Evolutionary conservation across 2,888 invertebrate genomes (phyloP).

Genomic region (Frankliniella intonsa): DNA sequence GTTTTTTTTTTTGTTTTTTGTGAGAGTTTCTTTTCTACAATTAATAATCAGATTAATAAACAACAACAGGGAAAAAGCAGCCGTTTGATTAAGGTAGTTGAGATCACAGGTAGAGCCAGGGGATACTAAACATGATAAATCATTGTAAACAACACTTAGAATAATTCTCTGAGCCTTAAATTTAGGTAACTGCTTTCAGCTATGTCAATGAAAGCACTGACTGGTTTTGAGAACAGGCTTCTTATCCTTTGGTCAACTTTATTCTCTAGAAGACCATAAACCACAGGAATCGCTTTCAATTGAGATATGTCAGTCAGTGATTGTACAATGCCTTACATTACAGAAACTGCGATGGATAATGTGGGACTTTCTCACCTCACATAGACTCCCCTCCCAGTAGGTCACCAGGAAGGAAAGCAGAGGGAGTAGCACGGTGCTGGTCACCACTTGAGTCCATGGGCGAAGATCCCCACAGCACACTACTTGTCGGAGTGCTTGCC

Average conservation of each 20-base stretch:
- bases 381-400: constrained; percentile 82
- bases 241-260: constrained; percentile 7
- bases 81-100: constrained; percentile 26
- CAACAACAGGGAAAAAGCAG: constrained; percentile 26
- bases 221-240: constrained; percentile 24
- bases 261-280: constrained; percentile 4
- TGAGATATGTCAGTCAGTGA: constrained; percentile 26
- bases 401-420: constrained; percentile 81
- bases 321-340: constrained; percentile 27
- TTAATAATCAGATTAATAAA: constrained; percentile 27
- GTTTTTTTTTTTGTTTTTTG: constrained; percentile 6
- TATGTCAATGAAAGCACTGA: constrained; percentile 25
- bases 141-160: constrained; percentile 25
- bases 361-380: constrained; percentile 48
- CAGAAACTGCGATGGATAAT: constrained; percentile 13
- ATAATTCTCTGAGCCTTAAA: constrained; percentile 23
- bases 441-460: constrained; percentile 48
- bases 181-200: constrained; percentile 25
- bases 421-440: constrained; percentile 76
- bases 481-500: constrained; percentile 48
- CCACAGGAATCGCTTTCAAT: constrained; percentile 25
- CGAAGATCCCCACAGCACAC: constrained; percentile 60
- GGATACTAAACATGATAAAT: constrained; percentile 27
- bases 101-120: constrained; percentile 26
- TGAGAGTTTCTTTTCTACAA: not conserved